These are phyloP conservation scores for Pyrochroa serraticornis DNA, from an alignment of 2,888 invertebrate species.

Conservation along the genomic window DNA sequence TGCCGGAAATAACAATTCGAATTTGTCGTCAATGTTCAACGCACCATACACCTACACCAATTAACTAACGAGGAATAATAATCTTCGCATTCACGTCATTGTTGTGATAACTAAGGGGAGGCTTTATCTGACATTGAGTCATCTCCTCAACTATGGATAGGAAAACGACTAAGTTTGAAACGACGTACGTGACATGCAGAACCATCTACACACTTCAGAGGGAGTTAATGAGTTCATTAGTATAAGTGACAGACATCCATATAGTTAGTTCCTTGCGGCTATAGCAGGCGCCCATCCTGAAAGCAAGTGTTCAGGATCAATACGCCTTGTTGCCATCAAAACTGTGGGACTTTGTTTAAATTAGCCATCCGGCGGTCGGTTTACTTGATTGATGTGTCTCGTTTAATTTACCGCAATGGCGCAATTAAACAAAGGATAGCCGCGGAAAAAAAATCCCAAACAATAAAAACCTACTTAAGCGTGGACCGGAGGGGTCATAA, in stretches of 20 bases:
- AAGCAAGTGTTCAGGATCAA: conserved; percentile 18
- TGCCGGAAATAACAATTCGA: no score
- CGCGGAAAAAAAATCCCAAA: no score
- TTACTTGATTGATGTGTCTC: conserved; percentile 23
- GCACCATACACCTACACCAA: not conserved
- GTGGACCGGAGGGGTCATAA: no score
- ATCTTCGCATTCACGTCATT: conserved; percentile 3
- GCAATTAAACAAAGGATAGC: no score
- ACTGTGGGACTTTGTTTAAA: no score
- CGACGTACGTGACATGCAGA: conserved; percentile 5
- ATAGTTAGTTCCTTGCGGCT: conserved; percentile 14
- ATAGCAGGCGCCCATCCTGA: not conserved
- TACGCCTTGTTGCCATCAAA: not conserved
- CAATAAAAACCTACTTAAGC: no score
- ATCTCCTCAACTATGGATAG: not conserved
- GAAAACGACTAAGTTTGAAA: not conserved
- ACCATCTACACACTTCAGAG: conserved; percentile 24
- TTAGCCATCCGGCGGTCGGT: not conserved
- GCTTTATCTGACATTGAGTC: conserved; percentile 6
- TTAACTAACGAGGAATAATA: conserved; percentile 2
- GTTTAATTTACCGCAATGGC: conserved; percentile 20
- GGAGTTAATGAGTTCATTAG: conserved; percentile 38
- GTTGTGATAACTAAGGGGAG: not conserved
- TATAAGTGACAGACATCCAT: conserved; percentile 33
- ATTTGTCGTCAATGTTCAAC: not conserved